These are phyloP conservation scores for Danio kyathit DNA, from an alignment of 2,797 vertebrate genomes.

Conservation along the genomic window DNA sequence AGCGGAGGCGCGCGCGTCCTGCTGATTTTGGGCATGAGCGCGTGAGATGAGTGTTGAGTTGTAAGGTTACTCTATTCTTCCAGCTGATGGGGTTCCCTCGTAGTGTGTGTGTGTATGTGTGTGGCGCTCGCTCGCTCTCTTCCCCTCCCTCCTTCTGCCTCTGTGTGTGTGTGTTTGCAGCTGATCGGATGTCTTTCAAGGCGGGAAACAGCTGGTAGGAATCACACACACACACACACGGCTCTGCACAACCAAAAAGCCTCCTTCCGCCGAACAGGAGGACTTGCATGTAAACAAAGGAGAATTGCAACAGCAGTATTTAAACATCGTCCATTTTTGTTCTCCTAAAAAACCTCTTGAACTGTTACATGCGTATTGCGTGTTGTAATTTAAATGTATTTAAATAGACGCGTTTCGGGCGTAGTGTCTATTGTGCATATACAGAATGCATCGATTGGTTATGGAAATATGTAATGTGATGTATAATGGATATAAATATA, in stretches of 20 bases:
- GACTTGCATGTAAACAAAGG: slow-evolving; percentile 94
- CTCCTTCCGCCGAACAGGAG: slow-evolving; percentile 85
- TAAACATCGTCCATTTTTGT: background rate
- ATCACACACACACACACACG: slow-evolving; percentile 81
- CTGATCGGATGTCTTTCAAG: slow-evolving; percentile 95
- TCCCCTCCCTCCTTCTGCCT: slow-evolving; percentile 69
- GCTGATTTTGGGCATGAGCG: slow-evolving; percentile 52
- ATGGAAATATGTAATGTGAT: background rate
- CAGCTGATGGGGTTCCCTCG: slow-evolving; percentile 87
- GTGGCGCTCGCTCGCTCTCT: slow-evolving; percentile 62
- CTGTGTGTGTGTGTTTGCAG: slow-evolving; percentile 83
- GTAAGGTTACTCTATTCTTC: slow-evolving; percentile 84
- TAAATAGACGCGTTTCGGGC: background rate
- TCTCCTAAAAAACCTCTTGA: background rate
- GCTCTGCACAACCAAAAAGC: slow-evolving; percentile 80
- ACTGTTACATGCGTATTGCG: background rate
- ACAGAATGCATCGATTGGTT: background rate
- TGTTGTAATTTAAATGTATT: background rate
- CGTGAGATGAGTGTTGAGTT: slow-evolving; percentile 76
- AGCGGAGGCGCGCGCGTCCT: background rate
- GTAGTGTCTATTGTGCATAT: background rate
- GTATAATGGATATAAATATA: background rate
- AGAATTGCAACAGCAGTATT: slow-evolving; percentile 75
- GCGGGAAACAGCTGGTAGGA: slow-evolving; percentile 99
- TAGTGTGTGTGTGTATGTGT: slow-evolving; percentile 80